Base-by-base conservation (phyloP, 2,888 invertebrate genomes). In the Ophraella communa region DNA sequence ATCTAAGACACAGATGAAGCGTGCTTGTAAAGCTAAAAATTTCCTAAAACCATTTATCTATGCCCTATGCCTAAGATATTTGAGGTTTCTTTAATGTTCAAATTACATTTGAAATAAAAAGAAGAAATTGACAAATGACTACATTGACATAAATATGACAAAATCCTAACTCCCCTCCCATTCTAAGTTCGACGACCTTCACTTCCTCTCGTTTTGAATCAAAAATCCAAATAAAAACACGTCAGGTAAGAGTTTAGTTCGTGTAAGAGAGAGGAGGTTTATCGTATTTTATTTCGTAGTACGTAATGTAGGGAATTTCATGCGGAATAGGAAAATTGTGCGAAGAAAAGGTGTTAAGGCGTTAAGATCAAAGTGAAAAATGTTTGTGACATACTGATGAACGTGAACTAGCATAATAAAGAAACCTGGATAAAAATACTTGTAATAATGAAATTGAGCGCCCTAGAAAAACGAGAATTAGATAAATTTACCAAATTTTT, bases 401-500 rank as follows among this genome's bases (percentile, higher is more conserved):
- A 30, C 18, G 14, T 39, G 21, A 42, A 17, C 21, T 52, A 14
- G 17, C 45, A 1, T 27, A 51, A 20, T 52, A 35, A 42, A 63
- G 71, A 57, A 24, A 35, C 14, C 44, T 4, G 17, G 21, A 53
- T n/a, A 18, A 27, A n/a, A 42, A 33, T 62, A 27, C 8, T 49
- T 49, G 14, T 55, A 72, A 75, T 81, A 62, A 78, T 82, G 75
- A 85, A 84, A 75, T 74, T 85, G 65, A 84, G 81, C 67, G 80
- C 77, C 74, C 85, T 89, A 76, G 91, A 91, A 71, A 89, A 88
- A 78, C 91, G 89, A 76, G 95, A 95, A 78, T 84, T 96, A 80
- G 94, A 94, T 77, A 95, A 93, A 82, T 96, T 94, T 81, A 92
- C 92, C 1, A 95, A 93, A 83, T 93, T 93, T 81, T 85, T 96